A percentile compares a stretch with the other conserved stretches of the same genome.
phyloP scores from a whole-genome alignment of 2,113 vertebrate genomes.

The Motacilla alba region DNA sequence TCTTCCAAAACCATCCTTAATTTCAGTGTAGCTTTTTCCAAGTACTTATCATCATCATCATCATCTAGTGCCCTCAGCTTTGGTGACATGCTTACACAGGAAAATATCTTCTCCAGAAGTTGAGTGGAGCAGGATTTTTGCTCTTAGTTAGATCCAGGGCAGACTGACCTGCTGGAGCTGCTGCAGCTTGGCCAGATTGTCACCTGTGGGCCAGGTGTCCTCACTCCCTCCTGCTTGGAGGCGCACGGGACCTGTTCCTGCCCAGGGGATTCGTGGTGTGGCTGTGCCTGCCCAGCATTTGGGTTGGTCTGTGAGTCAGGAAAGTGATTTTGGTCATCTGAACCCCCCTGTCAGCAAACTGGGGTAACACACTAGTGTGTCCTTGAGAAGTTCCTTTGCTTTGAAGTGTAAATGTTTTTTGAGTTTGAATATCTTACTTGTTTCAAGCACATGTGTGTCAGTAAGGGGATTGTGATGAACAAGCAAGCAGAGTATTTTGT shows the following conservation, averaged over 20 bases:
- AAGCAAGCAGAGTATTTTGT: not conserved
- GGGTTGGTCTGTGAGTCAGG: not conserved
- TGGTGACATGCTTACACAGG: not conserved
- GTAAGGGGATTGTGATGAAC: not conserved
- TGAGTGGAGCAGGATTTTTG: not conserved
- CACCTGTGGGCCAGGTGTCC: not conserved
- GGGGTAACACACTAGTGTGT: not conserved
- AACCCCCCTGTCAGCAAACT: not conserved
- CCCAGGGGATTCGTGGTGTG: not conserved
- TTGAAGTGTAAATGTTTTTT: not conserved
- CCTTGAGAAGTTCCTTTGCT: not conserved
- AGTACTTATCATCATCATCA: fast-evolving
- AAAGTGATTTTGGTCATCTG: not conserved
- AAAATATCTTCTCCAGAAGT: not conserved
- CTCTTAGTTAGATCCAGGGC: not conserved
- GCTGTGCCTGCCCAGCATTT: not conserved
- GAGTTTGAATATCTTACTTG: not conserved
- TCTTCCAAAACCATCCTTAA: not conserved
- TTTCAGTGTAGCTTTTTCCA: not conserved
- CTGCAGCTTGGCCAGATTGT: not conserved
- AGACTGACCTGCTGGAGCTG: not conserved
- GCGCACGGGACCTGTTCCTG: not conserved
- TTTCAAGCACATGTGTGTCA: fast-evolving
- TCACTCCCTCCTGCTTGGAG: not conserved
- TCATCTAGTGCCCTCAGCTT: not conserved